These are phyloP conservation scores for Pollenia angustigena DNA, from an alignment of 2,888 invertebrate species.

Conservation along the genomic window DNA sequence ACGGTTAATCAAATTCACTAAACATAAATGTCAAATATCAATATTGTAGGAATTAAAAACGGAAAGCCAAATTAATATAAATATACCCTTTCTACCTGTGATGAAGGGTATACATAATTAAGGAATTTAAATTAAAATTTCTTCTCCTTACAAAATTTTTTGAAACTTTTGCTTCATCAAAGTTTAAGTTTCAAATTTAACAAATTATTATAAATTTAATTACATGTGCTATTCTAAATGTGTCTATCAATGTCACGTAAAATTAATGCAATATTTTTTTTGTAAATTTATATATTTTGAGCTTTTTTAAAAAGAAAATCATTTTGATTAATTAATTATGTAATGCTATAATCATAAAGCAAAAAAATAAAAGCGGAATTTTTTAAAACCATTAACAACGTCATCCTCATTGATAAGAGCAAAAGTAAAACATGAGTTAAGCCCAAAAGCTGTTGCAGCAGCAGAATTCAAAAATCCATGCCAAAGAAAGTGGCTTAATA, in stretches of 20 bases:
- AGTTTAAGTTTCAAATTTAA: too few relatives aligned
- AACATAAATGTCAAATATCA: too few relatives aligned
- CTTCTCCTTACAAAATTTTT: too few relatives aligned
- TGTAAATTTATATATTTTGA: neutral
- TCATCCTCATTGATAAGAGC: constrained; percentile 10
- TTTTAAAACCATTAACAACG: constrained; percentile 24
- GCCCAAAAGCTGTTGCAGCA: neutral
- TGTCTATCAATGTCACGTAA: constrained; percentile 1
- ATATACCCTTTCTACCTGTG: too few relatives aligned
- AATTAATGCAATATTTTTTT: neutral
- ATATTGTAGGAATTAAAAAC: too few relatives aligned
- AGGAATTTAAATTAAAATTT: too few relatives aligned
- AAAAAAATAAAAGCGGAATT: constrained; percentile 44
- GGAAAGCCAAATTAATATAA: too few relatives aligned
- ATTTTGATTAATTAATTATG: constrained; percentile 24
- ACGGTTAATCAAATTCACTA: too few relatives aligned
- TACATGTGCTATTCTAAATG: too few relatives aligned
- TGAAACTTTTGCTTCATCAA: too few relatives aligned
- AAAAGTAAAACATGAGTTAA: neutral
- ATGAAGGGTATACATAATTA: too few relatives aligned
- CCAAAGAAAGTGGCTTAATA: constrained; percentile 60
- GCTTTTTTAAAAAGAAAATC: constrained; percentile 58
- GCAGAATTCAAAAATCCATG: constrained; percentile 24
- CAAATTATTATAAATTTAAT: too few relatives aligned
- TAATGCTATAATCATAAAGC: constrained; percentile 17